Base-by-base conservation (phyloP, 1,140 invertebrate species). In the Drusus annulatus region DNA sequence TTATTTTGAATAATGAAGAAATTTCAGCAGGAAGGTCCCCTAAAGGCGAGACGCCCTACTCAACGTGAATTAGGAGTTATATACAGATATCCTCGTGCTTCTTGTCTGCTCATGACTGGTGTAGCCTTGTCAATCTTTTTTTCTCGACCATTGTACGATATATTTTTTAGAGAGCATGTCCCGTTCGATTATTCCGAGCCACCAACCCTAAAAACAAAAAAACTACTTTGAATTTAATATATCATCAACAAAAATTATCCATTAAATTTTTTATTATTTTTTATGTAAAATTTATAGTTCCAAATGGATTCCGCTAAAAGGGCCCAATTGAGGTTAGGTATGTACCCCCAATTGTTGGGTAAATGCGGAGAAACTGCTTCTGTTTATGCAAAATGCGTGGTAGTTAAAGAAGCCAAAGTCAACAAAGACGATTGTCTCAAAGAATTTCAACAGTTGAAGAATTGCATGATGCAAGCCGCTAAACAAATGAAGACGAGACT, bases 221-320 rank as follows among this genome's bases (percentile, higher is more conserved):
- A 69, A 69, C 36, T 13, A 45, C 10, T 45, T 45, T 45, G 2
- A 45, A 45, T 45, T 13, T 13, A 13, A 45, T 45, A 36, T 8
- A 13, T 8, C 7, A 45, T 45, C 13, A 13, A 13, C 0, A 13
- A 45, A 45, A 45, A 45, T 13, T 36, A 7, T 28, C 25, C 25
- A 28, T 28, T 7, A 36, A 36, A 4, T 36, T 36, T 0, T 36
- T 0, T 36, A 7, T 36, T 6, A 4, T 8, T 45, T 45, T 7
- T 36, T n/a, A n/a, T n/a, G n/a, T n/a, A n/a, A n/a, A n/a, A 45
- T 45, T 45, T 45, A 13, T 13, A 45, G 36, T 45, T 45, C 2
- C 36, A 13, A 83, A 96, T 97, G 95, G 96, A 97, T 86, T 91
- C 95, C 31, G 94, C 96, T 5, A 91, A 91, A 56, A 94, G 92